phyloP scores from a whole-genome alignment of 2,797 vertebrate species.

The Cossypha niveicapilla region DNA sequence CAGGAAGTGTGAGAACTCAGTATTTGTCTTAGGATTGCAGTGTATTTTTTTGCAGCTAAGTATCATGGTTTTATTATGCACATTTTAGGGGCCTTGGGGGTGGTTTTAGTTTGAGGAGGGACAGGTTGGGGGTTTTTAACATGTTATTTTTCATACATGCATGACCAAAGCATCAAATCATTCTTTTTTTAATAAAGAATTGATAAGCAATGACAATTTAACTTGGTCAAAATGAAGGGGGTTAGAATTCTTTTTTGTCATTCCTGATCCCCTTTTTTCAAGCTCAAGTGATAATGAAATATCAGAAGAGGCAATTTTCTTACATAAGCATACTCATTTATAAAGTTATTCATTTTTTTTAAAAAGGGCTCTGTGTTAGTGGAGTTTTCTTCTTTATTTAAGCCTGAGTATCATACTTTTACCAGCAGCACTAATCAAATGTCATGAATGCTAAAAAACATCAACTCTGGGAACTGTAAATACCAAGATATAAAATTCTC shows the following conservation, averaged over 20 bases:
- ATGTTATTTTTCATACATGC: not conserved
- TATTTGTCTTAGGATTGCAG: not conserved
- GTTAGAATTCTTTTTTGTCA: not conserved
- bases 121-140: not conserved
- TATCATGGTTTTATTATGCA: not conserved
- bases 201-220: not conserved
- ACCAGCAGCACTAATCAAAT: not conserved
- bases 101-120: not conserved
- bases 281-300: not conserved
- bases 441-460: not conserved
- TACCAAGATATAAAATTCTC: not conserved
- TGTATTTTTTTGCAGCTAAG: not conserved
- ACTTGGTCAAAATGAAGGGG: not conserved
- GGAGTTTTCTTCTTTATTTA: not conserved
- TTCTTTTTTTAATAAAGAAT: not conserved
- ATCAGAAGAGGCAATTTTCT: not conserved
- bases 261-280: not conserved
- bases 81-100: not conserved
- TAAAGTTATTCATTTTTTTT: not conserved
- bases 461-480: not conserved
- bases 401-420: not conserved
- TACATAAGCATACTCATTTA: not conserved
- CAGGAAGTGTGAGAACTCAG: accelerated
- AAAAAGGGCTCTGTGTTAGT: not conserved
- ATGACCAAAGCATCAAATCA: not conserved